Evolutionary conservation across 1,140 invertebrate species (phyloP).

Genomic region (Apis laboriosa): DNA sequence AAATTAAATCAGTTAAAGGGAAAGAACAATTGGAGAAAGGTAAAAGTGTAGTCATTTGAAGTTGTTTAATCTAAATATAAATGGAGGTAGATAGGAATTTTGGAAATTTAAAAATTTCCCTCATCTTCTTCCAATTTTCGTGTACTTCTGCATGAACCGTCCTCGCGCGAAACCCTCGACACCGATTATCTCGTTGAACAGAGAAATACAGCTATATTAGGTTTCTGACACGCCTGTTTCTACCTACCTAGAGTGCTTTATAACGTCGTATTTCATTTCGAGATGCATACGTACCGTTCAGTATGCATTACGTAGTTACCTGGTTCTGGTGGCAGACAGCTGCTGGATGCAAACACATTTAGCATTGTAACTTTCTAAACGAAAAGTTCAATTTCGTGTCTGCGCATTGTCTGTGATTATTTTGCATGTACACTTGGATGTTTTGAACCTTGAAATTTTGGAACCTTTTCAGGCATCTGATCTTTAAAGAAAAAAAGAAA

Average conservation of each 20-base stretch:
- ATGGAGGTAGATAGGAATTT: too few relatives aligned
- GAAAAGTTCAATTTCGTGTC: slow-evolving; percentile 9
- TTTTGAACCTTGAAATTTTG: not conserved
- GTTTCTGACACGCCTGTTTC: not conserved
- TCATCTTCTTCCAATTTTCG: fast-evolving
- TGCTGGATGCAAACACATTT: slow-evolving; percentile 22
- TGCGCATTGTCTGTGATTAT: not conserved
- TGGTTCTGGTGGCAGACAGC: not conserved
- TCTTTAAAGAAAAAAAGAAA: too few relatives aligned
- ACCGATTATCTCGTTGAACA: not conserved
- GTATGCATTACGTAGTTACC: slow-evolving; percentile 38
- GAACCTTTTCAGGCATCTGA: too few relatives aligned
- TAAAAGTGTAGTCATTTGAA: too few relatives aligned
- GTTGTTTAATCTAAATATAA: too few relatives aligned
- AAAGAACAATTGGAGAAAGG: too few relatives aligned
- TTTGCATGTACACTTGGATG: not conserved
- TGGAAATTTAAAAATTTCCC: not conserved
- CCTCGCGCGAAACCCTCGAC: not conserved
- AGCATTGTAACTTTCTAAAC: slow-evolving; percentile 19
- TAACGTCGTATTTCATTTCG: slow-evolving; percentile 32
- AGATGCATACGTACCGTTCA: slow-evolving; percentile 21
- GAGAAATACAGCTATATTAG: not conserved
- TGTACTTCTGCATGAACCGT: not conserved
- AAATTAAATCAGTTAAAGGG: too few relatives aligned
- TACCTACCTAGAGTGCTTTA: slow-evolving; percentile 7